Percentiles rank a stretch among this genome's conserved stretches.
Conservation (phyloP, 1,140 invertebrate genomes). For the Metopolophium dirhodum region DNA sequence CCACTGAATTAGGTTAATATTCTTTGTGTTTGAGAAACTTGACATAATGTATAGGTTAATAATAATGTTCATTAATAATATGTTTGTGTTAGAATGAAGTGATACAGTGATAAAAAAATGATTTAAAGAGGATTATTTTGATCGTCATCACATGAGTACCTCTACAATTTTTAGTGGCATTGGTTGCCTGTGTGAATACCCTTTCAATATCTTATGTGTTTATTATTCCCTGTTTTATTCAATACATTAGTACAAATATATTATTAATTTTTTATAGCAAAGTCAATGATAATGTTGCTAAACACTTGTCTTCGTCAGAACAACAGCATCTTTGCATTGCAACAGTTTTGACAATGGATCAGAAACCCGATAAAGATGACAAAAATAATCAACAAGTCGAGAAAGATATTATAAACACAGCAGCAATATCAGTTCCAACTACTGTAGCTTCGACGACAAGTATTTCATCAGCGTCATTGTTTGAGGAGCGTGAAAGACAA, state of each 20-base stretch:
- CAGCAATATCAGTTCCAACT: conserved; percentile 54
- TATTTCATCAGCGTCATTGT: conserved; percentile 61
- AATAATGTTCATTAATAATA: background rate
- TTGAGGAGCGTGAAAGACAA: conserved; percentile 65
- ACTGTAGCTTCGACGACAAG: conserved; percentile 59
- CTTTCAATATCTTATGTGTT: background rate
- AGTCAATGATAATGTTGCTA: conserved; percentile 54
- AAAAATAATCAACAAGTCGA: background rate
- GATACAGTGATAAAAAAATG: background rate
- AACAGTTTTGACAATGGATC: background rate
- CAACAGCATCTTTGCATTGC: background rate
- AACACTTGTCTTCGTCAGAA: background rate
- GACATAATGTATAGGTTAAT: background rate
- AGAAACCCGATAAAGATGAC: background rate
- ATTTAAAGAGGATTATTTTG: background rate
- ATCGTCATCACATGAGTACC: background rate
- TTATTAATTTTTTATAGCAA: conserved; percentile 68
- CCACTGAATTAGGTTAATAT: background rate
- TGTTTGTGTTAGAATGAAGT: background rate
- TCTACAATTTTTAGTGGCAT: background rate
- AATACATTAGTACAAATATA: background rate
- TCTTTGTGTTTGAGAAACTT: background rate
- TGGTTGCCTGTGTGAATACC: background rate
- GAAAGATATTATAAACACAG: background rate
- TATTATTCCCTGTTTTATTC: background rate